A percentile compares a stretch with the other conserved stretches of the same genome.
Conservation (phyloP, 2,113 vertebrate genomes). For the Corvus moneduloides region DNA sequence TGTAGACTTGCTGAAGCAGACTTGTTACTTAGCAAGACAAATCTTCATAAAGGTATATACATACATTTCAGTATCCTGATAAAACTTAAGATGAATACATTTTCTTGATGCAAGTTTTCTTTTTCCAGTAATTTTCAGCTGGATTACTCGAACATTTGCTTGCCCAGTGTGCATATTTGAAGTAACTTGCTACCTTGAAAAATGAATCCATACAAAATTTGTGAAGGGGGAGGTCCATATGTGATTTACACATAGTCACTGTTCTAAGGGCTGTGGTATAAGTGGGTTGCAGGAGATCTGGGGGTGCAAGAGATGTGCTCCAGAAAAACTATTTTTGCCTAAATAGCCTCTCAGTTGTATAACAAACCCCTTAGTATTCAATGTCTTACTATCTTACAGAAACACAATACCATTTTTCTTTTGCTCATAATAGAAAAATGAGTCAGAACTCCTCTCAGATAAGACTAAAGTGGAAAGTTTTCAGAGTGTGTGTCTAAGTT, state of each 20-base stretch:
- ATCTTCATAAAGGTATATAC: background rate
- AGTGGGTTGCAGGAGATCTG: background rate
- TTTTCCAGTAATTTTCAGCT: background rate
- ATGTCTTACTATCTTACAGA: background rate
- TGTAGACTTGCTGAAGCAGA: background rate
- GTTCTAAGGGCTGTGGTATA: background rate
- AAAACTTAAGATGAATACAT: background rate
- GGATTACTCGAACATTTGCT: background rate
- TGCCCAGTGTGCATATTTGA: background rate
- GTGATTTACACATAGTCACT: background rate
- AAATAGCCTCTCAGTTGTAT: background rate
- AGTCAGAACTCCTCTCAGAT: background rate
- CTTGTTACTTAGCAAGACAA: background rate
- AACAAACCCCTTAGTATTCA: background rate
- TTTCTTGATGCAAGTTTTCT: background rate
- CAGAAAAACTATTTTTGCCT: background rate
- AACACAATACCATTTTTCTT: background rate
- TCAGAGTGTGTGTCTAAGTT: background rate
- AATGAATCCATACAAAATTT: background rate
- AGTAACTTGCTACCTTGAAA: background rate
- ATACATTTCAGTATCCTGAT: background rate
- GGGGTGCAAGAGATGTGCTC: accelerated
- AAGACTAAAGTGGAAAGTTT: background rate
- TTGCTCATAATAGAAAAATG: background rate
- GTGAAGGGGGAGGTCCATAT: background rate